These are phyloP conservation scores for Heptranchias perlo DNA, from an alignment of 2,113 vertebrate genomes.

Conservation along the genomic window DNA sequence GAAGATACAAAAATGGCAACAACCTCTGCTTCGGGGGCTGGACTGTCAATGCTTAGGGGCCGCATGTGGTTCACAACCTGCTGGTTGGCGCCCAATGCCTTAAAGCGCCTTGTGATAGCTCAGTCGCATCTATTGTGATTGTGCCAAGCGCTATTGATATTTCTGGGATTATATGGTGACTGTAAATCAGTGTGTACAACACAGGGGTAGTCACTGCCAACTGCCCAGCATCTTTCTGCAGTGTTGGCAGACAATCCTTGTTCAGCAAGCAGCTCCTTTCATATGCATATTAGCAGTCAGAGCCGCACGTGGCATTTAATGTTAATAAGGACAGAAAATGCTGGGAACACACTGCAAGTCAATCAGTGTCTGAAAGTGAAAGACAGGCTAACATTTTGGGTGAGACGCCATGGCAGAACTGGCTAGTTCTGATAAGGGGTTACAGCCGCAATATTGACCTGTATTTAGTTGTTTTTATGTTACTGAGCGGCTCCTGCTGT, in stretches of 20 bases:
- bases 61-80: neutral
- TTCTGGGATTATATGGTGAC: neutral
- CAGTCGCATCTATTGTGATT: neutral
- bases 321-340: neutral
- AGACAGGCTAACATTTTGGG: neutral
- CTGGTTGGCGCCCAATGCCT: neutral
- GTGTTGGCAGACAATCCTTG: slow-evolving; percentile 2
- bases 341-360: neutral
- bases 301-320: neutral
- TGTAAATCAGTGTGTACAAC: neutral
- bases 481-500: neutral
- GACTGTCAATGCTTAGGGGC: neutral
- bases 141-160: neutral
- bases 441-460: neutral
- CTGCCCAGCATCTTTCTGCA: neutral
- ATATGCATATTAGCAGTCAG: neutral
- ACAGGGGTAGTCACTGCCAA: neutral
- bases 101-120: neutral
- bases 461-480: neutral
- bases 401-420: neutral
- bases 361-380: neutral
- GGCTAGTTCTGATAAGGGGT: neutral
- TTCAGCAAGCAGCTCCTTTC: neutral
- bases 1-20: neutral
- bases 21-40: neutral